Evolutionary conservation across 2,888 invertebrate species (phyloP).

Genomic region (Rotaria magnacalcarata): DNA sequence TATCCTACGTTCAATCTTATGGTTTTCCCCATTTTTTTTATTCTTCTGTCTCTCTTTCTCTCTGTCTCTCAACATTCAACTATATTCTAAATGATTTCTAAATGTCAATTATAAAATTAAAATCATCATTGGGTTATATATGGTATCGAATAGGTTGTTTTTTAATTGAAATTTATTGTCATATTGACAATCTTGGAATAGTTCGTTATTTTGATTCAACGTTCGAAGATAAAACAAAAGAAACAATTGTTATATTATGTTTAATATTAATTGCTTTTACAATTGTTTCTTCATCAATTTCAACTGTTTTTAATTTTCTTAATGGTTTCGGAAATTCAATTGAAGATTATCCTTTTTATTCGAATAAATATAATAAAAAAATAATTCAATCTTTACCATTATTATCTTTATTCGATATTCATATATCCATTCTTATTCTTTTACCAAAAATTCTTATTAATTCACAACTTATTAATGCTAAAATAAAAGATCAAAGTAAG

Average conservation of each 20-base stretch:
- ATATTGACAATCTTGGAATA: neutral
- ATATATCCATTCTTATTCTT: neutral
- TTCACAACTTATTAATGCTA: neutral
- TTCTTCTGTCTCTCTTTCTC: too few relatives aligned
- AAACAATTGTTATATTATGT: neutral
- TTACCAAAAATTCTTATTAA: neutral
- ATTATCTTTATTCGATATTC: neutral
- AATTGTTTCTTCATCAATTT: neutral
- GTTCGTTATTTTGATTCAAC: neutral
- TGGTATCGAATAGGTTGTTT: neutral
- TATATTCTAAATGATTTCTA: too few relatives aligned
- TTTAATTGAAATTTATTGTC: neutral
- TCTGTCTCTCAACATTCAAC: too few relatives aligned
- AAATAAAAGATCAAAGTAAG: neutral
- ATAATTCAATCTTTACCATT: neutral
- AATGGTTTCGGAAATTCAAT: constrained; percentile 7
- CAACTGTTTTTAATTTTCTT: neutral
- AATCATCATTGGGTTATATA: neutral
- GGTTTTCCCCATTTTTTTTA: too few relatives aligned
- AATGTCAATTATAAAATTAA: neutral
- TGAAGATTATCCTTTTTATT: neutral
- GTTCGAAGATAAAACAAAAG: neutral
- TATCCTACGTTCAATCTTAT: too few relatives aligned
- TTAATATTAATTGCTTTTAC: neutral
- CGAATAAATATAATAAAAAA: too few relatives aligned